Evolutionary conservation across 2,113 vertebrate genomes (phyloP).

Genomic region (Morphnarchus princeps): DNA sequence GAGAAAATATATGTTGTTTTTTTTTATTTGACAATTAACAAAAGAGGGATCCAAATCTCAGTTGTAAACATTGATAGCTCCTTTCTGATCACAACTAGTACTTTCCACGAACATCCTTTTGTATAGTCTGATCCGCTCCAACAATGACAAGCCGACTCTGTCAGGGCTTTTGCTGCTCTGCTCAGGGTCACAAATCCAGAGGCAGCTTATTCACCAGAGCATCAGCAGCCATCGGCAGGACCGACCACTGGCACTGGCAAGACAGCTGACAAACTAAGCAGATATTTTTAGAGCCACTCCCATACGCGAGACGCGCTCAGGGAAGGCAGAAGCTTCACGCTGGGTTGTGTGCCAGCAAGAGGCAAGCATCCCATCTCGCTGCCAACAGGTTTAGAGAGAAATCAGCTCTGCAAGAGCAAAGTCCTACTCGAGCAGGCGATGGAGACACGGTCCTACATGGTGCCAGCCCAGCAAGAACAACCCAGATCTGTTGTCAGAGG

Average conservation of each 20-base stretch:
- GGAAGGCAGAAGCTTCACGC: neutral
- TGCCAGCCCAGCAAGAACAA: neutral
- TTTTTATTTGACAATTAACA: conserved; percentile 38
- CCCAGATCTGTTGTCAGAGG: neutral
- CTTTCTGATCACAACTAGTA: conserved; percentile 57
- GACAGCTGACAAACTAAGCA: neutral
- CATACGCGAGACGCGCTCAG: fast-evolving
- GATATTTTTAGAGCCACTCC: neutral
- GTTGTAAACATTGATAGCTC: conserved; percentile 39
- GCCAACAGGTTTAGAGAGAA: neutral
- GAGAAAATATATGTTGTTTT: neutral
- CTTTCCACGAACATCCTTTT: conserved; percentile 65
- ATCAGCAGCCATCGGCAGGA: neutral
- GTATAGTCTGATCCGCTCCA: conserved; percentile 42
- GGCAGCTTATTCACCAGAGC: conserved; percentile 22
- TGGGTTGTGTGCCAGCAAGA: neutral
- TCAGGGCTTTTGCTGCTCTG: conserved; percentile 60
- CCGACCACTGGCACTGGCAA: neutral
- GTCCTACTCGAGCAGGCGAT: neutral
- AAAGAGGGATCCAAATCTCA: conserved; percentile 30
- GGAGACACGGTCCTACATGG: fast-evolving
- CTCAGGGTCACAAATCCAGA: conserved; percentile 35
- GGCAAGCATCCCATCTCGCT: fast-evolving
- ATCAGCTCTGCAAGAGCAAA: neutral
- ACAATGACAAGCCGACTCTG: conserved; percentile 47